Evolutionary conservation across 2,888 invertebrate species (phyloP).

Genomic region (Thymelicus sylvestris): DNA sequence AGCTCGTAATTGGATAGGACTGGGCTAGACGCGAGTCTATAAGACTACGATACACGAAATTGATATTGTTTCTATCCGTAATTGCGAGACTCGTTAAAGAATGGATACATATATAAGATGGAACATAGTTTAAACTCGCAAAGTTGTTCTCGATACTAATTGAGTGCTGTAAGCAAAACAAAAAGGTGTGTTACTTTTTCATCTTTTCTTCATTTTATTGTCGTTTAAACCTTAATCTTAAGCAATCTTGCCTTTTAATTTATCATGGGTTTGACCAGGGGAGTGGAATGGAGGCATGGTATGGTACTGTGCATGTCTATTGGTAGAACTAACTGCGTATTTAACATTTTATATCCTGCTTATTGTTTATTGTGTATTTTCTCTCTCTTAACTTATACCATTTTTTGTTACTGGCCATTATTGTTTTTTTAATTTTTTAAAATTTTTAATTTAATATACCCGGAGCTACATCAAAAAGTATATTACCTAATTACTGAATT

Average conservation of each 20-base stretch:
- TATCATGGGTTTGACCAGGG: constrained; percentile 2
- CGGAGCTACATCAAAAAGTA: too few relatives aligned
- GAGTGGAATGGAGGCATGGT: background rate
- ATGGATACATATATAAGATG: too few relatives aligned
- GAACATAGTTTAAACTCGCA: too few relatives aligned
- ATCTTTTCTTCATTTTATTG: background rate
- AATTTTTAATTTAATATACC: background rate
- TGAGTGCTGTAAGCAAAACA: too few relatives aligned
- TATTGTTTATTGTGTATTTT: background rate
- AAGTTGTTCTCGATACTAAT: too few relatives aligned
- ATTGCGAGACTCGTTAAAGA: background rate
- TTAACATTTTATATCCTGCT: constrained; percentile 12
- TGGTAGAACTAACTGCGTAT: background rate
- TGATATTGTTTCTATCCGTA: background rate
- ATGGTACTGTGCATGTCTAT: constrained; percentile 5
- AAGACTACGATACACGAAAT: background rate
- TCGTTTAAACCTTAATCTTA: background rate
- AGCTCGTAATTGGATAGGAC: constrained; percentile 22
- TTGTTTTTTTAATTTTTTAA: background rate
- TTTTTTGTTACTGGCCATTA: background rate
- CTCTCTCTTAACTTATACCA: background rate
- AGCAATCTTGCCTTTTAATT: background rate
- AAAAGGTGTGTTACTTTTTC: too few relatives aligned
- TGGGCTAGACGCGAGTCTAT: background rate
- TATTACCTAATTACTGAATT: too few relatives aligned